Conservation (phyloP, 2,797 vertebrate species). For the Eospalax fontanierii region DNA sequence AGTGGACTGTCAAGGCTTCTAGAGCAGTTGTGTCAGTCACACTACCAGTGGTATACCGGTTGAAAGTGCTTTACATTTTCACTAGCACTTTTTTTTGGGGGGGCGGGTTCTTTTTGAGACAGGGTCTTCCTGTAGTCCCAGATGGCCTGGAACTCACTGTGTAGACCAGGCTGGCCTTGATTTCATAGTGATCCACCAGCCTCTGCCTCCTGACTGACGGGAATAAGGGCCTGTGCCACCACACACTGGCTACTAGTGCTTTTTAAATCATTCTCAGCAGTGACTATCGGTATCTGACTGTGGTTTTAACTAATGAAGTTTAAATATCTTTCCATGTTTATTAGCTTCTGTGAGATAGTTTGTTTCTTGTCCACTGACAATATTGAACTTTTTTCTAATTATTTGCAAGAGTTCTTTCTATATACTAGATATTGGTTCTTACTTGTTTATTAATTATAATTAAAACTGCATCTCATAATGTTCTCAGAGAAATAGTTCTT, state of each 20-base stretch:
- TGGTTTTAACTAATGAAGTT: not conserved
- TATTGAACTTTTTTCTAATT: constrained; percentile 5
- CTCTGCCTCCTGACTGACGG: no score
- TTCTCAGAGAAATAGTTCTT: not conserved
- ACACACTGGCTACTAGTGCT: no score
- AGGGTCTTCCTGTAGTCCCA: no score
- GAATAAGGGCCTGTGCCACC: no score
- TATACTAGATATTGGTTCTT: not conserved
- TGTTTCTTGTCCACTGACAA: not conserved
- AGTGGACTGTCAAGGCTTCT: not conserved
- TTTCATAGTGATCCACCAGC: no score
- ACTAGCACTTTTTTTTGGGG: not conserved
- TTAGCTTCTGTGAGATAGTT: not conserved
- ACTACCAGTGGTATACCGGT: not conserved
- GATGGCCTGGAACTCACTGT: no score
- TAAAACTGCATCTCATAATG: not conserved
- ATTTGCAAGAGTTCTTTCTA: not conserved
- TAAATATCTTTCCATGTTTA: not conserved
- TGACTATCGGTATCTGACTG: not conserved
- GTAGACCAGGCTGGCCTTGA: no score
- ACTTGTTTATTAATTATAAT: constrained; percentile 3
- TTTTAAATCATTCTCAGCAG: not conserved
- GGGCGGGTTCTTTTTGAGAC: no score
- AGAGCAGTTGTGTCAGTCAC: not conserved
- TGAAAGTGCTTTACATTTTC: not conserved